Base-by-base conservation (phyloP, 2,888 invertebrate species). In the Gerris lacustris region DNA sequence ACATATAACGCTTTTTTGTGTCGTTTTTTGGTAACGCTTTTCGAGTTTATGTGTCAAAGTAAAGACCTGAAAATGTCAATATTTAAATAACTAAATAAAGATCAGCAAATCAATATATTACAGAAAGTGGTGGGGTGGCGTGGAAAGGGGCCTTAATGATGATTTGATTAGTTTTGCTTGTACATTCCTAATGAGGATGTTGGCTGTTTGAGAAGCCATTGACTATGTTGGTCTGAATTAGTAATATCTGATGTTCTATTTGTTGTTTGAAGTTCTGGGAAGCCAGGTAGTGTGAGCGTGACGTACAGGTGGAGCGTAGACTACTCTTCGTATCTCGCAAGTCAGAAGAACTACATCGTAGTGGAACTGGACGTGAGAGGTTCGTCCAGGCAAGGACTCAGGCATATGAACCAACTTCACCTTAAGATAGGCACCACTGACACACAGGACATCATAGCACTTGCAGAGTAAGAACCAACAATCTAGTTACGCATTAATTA, bases 291-390 rank as follows among this genome's bases (percentile, higher is more conserved):
- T 0, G 95, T 95, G 80, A 81, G 89, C 76, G 94, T 95, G 9
- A 90, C 91, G 5, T 89, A 92, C 77, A 85, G 86, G 74, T 95
- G 90, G 85, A 83, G 85, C 63, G 83, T 92, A 0, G 88, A 88
- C 72, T 94, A 93, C 91, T 88, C 90, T 69, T 90, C 92, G 83
- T 94, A 93, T 81, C 82, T 96, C 70, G 87, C 91, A 5, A 89
- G 91, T 69, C 87, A 89, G 17, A 85, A 90, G 75, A 90, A 91
- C 79, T 91, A 92, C 78, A 89, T 95, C 74, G 90, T 93, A 45
- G 94, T 92, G 0, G 87, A 90, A 79, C 91, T 95, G 69, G 96
- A 96, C 81, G 95, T 91, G 0, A 83, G 95, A 55, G 96, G 96
- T 6, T 89, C 92, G 2, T 92, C 91, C 0, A 91, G 85, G 75